Percentiles rank a stretch among this genome's conserved stretches.
phyloP scores from a whole-genome alignment of 1,140 invertebrate species.

The Penaeus chinensis region DNA sequence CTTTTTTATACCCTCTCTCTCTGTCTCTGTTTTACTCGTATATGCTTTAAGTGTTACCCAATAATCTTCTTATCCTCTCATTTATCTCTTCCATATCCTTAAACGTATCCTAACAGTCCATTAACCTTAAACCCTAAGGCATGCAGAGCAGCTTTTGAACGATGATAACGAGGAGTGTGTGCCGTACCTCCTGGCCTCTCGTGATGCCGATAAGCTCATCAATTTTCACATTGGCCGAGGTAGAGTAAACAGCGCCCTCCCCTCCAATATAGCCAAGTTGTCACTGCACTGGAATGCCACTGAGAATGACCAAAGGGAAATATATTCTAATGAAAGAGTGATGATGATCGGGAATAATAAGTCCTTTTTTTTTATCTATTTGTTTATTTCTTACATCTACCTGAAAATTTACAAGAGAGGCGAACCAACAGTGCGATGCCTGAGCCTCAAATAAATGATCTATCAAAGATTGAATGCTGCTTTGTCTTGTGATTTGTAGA shows the following conservation, averaged over 20 bases:
- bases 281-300: conserved; percentile 53
- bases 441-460: conserved; percentile 32
- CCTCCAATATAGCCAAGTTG: conserved; percentile 30
- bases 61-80: conserved; percentile 34
- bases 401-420: conserved; percentile 38
- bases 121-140: conserved; percentile 65
- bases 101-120: conserved; percentile 25
- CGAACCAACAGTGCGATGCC: conserved; percentile 45
- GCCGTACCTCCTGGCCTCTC: conserved; percentile 67
- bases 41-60: conserved; percentile 49
- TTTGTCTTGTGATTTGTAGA: conserved; percentile 24
- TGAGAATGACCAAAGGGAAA: no score
- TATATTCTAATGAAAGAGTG: no score
- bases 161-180: conserved; percentile 67
- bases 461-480: conserved; percentile 19
- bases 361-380: no score
- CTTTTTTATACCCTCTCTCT: conserved; percentile 5
- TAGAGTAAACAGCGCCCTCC: conserved; percentile 50
- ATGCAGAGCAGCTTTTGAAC: conserved; percentile 66
- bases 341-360: no score
- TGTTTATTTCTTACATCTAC: not conserved
- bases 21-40: conserved; percentile 29
- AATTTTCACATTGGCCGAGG: conserved; percentile 65
- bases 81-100: conserved; percentile 18
- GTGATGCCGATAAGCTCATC: conserved; percentile 66